phyloP scores from a whole-genome alignment of 1,140 invertebrate genomes.

The Babylonia areolata region DNA sequence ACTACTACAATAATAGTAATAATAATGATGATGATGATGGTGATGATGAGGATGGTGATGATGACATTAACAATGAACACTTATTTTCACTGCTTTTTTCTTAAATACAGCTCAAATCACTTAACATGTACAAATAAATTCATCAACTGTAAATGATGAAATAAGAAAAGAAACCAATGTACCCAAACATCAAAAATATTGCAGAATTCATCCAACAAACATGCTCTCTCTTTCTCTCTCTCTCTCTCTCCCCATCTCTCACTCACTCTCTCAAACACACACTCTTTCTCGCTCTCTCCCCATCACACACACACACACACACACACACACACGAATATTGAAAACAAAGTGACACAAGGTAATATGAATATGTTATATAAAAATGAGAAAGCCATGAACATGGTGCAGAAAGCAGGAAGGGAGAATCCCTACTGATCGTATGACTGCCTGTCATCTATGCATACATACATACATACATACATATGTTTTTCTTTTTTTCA shows the following conservation, averaged over 20 bases:
- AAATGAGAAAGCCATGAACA: not conserved
- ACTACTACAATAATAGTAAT: too few species aligned
- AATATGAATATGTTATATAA: not conserved
- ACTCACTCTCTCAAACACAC: not conserved
- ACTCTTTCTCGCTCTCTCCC: not conserved
- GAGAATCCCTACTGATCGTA: too few species aligned
- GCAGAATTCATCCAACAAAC: too few species aligned
- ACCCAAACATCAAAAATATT: not conserved
- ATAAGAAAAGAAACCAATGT: not conserved
- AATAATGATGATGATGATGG: too few species aligned
- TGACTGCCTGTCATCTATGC: not conserved
- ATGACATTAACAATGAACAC: too few species aligned
- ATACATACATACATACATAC: not conserved
- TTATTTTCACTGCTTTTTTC: too few species aligned
- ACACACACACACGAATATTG: not conserved
- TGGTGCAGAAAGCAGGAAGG: too few species aligned
- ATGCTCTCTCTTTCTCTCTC: slow-evolving; percentile 2
- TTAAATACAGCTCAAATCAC: too few species aligned
- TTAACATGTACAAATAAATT: not conserved
- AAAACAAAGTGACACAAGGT: not conserved
- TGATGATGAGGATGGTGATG: not conserved
- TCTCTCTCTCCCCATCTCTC: not conserved
- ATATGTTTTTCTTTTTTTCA: not conserved
- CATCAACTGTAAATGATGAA: not conserved
- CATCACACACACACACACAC: not conserved